phyloP scores from a whole-genome alignment of 2,797 vertebrate species.

The Halcyon badia region DNA sequence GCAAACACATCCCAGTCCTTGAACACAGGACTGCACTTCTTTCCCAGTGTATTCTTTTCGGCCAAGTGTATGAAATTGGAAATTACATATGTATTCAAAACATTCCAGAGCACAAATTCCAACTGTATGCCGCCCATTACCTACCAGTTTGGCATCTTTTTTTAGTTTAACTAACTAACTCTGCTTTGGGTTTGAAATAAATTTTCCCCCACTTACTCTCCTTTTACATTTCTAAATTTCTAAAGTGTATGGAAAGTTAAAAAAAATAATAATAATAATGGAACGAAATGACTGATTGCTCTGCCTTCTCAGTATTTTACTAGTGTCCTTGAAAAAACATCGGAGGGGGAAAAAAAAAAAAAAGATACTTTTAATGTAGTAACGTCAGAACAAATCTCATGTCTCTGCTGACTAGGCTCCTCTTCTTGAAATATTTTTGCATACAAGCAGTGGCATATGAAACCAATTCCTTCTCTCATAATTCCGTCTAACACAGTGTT shows the following conservation, averaged over 20 bases:
- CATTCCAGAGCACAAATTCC: background rate
- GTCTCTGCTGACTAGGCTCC: background rate
- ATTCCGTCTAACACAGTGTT: background rate
- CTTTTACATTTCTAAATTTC: background rate
- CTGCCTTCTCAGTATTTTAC: background rate
- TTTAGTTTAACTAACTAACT: background rate
- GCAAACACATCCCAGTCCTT: background rate
- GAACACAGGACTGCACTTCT: background rate
- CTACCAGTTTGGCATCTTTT: background rate
- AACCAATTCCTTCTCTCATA: slow-evolving; percentile 17
- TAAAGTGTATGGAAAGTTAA: background rate
- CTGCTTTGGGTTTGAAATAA: background rate
- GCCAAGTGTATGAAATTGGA: background rate
- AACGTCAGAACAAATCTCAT: background rate
- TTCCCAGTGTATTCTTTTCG: background rate
- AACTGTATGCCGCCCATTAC: background rate
- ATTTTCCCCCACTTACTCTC: background rate
- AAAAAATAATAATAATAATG: background rate
- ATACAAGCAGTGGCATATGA: background rate
- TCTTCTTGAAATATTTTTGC: background rate
- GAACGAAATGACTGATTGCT: background rate
- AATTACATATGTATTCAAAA: background rate
- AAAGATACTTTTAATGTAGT: background rate
- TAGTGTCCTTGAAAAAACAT: background rate
- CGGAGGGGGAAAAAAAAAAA: background rate